Percentiles rank a stretch among this genome's conserved stretches.
These are phyloP conservation scores for Maniola hyperantus DNA, from an alignment of 2,888 invertebrate genomes.

Conservation along the genomic window DNA sequence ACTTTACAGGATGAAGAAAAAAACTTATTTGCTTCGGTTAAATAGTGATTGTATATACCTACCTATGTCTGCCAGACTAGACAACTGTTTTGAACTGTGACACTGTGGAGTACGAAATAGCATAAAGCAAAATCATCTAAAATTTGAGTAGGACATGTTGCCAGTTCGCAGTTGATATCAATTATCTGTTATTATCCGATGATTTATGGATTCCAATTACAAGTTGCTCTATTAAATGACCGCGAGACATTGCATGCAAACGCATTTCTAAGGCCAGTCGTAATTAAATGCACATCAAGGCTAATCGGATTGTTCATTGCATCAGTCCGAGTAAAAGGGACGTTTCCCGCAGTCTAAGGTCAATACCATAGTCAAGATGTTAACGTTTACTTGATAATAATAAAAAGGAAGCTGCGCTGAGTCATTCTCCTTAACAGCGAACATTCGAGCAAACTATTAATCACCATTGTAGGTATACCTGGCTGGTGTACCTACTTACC, in stretches of 20 bases:
- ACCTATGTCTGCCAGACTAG: no score
- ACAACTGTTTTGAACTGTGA: no score
- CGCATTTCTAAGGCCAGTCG: slow-evolving; percentile 30
- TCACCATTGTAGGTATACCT: background rate
- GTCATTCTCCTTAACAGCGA: slow-evolving; percentile 25
- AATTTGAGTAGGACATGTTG: no score
- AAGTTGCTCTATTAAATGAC: background rate
- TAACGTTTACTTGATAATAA: slow-evolving; percentile 28
- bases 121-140: no score
- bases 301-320: slow-evolving; percentile 28
- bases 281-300: slow-evolving; percentile 39
- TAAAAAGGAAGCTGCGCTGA: slow-evolving; percentile 29
- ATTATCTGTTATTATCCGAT: background rate
- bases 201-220: background rate
- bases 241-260: slow-evolving; percentile 22
- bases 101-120: no score
- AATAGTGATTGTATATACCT: no score
- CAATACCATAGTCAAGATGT: slow-evolving; percentile 28
- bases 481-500: background rate
- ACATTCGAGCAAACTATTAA: slow-evolving; percentile 23
- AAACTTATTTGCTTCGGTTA: no score
- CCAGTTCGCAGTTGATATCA: no score
- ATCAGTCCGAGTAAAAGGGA: slow-evolving; percentile 34
- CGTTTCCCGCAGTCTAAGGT: slow-evolving; percentile 32
- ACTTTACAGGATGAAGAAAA: no score